Base-by-base conservation (phyloP, 2,797 vertebrate species). In the Smutsia gigantea region DNA sequence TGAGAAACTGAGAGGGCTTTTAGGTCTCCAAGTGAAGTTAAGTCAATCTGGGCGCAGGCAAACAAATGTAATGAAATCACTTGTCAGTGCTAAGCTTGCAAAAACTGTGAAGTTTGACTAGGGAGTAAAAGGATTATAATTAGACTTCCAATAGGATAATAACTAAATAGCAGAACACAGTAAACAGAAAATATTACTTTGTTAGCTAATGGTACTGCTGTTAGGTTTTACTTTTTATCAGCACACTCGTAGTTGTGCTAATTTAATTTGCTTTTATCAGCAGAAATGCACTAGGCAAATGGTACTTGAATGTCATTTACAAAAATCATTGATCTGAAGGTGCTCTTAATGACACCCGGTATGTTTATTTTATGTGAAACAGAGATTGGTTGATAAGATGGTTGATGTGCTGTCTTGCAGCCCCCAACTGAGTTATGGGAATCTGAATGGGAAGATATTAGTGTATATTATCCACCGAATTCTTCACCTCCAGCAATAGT, bases 51-150 rank as follows among this genome's bases (percentile, higher is more conserved):
- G 99, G 98, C 97, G 81, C 97, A 96, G 98, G 99, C 99, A 99
- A 99, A 99, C 99, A 99, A 99, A 99, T 98, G 98, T 99, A 99
- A 99, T 99, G 99, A 99, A 99, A 99, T 99, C 99, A 99, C 99
- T 99, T 99, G 99, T 98, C 99, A 99, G 98, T 99, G 99, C 99
- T 99, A 99, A 99, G 99, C 99, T 99, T 99, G 99, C 99, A 99
- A 99, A 99, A 99, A 99, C 99, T 98, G 99, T 98, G 99, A 99
- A 99, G 99, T 99, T 99, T 99, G 99, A 99, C 99, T 99, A 98
- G 99, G 99, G 99, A 99, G 99, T 99, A 99, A 99, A 99, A 99
- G 98, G 98, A 99, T 99, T 99, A 99, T 99, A 99, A 99, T 99
- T 99, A 99, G 99, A 99, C 99, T 99, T 99, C 98, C 99, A 98